Evolutionary conservation across 2,888 invertebrate species (phyloP), one percentile per base, ranked within the genome.

Genomic region (Diaperis boleti): DNA sequence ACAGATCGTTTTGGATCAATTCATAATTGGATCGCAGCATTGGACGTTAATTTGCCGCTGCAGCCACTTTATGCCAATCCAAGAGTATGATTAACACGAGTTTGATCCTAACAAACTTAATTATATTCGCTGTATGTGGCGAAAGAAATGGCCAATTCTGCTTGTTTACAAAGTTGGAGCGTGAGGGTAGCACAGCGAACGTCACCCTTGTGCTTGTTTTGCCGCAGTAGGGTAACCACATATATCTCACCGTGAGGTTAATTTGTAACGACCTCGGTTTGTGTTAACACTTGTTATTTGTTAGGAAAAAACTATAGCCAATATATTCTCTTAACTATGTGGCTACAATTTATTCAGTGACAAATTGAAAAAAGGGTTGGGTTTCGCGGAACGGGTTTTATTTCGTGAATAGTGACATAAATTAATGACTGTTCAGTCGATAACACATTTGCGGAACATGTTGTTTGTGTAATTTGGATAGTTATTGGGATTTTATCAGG

Each of bases 161-260:
- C 69, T 66, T 71, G 72, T 67, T 69, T 73, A 73, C 70, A 59
- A 45, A 65, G 66, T 65, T 69, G 65, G 65, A 62, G 64, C 55
- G 59, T 49, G 65, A 62, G 64, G 67, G 67, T 65, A 67, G 62
- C 63, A 62, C 54, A 57, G 61, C 57, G 52, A 62, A 54, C 64
- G 62, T 64, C 66, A 60, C 67, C 65, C 49, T 59, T 56, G 63
- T 70, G 64, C 66, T 69, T 70, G 69, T 71, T 72, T 67, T 65
- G 69, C 68, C 64, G 68, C 68, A 64, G 67, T 49, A 59, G 66
- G 69, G 71, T 70, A 72, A 70, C 72, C 72, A 69, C 71, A 73
- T 72, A 69, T 72, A 74, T 72, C 70, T 73, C 71, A 64, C 65
- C 63, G 54, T 64, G 66, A 64, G 69, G 66, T 70, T 74, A 74